phyloP scores from a whole-genome alignment of 1,140 invertebrate species.

The Papilio machaon region DNA sequence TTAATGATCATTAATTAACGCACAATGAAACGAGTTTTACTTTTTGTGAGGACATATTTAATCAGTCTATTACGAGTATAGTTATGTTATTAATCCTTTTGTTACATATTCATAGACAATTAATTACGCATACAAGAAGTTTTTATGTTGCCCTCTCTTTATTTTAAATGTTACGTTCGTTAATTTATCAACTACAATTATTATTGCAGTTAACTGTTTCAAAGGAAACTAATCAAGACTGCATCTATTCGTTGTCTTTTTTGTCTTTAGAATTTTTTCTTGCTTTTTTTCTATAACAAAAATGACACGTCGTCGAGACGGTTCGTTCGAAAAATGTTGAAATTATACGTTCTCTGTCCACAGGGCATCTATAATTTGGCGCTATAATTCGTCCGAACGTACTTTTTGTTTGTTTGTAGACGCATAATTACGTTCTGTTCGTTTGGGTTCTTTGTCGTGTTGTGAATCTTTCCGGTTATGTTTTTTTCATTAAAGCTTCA shows the following conservation, averaged over 20 bases:
- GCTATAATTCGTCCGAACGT: conserved; percentile 65
- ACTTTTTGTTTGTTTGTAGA: conserved; percentile 64
- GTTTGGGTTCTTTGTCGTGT: conserved; percentile 48
- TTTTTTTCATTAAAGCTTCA: conserved; percentile 36
- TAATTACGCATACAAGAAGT: conserved; percentile 10
- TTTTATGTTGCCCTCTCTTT: conserved; percentile 1
- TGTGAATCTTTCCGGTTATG: conserved; percentile 58
- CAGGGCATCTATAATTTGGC: conserved; percentile 65
- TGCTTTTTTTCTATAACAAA: conserved; percentile 49
- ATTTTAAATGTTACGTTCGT: conserved; percentile 9
- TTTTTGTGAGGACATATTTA: conserved; percentile 4
- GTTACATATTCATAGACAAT: conserved; percentile 35
- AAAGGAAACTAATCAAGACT: conserved; percentile 17
- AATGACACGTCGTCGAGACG: conserved; percentile 52
- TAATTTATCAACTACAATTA: not conserved
- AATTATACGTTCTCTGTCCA: conserved; percentile 53
- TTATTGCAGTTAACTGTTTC: conserved; percentile 14
- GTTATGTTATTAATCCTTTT: not conserved
- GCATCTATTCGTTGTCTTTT: conserved; percentile 45
- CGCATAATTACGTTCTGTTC: conserved; percentile 52
- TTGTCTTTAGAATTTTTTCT: conserved; percentile 50
- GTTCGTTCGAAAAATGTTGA: conserved; percentile 54
- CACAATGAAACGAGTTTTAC: not conserved
- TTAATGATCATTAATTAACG: conserved; percentile 25
- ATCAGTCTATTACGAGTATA: not conserved